These are phyloP conservation scores for Phaonia tiefii DNA, from an alignment of 2,888 invertebrate species.

Conservation along the genomic window DNA sequence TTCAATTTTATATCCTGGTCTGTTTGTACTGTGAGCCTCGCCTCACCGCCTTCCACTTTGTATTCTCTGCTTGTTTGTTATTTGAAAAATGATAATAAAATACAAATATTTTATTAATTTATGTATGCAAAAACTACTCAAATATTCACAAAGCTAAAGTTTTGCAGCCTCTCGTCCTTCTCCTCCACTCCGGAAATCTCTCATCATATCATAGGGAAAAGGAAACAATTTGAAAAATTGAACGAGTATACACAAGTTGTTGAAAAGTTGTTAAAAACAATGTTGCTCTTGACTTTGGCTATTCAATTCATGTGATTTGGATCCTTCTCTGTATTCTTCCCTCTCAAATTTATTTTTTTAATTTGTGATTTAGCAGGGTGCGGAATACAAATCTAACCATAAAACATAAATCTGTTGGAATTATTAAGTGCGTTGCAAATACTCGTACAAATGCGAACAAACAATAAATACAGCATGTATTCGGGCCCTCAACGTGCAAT, in stretches of 20 bases:
- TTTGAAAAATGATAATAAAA: slow-evolving; percentile 58
- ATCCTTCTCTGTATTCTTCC: too few species aligned
- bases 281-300: slow-evolving; percentile 11
- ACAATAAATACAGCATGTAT: slow-evolving; percentile 17
- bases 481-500: neutral
- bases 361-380: too few species aligned
- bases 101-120: slow-evolving; percentile 66
- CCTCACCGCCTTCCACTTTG: slow-evolving; percentile 3
- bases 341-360: too few species aligned
- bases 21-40: neutral
- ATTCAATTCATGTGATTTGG: slow-evolving; percentile 16
- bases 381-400: slow-evolving; percentile 28
- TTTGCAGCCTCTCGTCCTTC: slow-evolving; percentile 7
- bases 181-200: neutral
- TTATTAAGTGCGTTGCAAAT: slow-evolving; percentile 64
- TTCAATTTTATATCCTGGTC: slow-evolving; percentile 6
- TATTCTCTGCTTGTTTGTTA: slow-evolving; percentile 33
- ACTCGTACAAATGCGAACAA: slow-evolving; percentile 42
- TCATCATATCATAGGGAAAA: neutral
- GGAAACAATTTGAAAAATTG: slow-evolving; percentile 27
- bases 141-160: slow-evolving; percentile 63
- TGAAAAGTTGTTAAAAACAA: slow-evolving; percentile 54
- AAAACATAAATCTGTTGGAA: slow-evolving; percentile 65
- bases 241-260: slow-evolving; percentile 9
- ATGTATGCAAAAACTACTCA: slow-evolving; percentile 63